These are phyloP conservation scores for Hirundichthys speculiger DNA, from an alignment of 2,113 vertebrate species.

Conservation along the genomic window DNA sequence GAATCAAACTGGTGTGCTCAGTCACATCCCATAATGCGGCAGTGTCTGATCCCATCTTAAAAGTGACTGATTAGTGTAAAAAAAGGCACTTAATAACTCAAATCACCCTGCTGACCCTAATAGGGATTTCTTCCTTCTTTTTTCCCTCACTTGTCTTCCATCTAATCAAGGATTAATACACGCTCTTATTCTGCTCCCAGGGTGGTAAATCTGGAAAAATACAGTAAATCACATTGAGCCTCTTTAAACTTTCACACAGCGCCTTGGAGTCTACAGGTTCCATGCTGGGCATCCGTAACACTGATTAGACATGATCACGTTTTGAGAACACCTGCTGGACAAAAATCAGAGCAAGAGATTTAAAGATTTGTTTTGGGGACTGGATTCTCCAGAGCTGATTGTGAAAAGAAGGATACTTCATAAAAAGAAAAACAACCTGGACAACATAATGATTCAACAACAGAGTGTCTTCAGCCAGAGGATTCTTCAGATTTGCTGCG, in stretches of 20 bases:
- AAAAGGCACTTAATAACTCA: constrained; percentile 70
- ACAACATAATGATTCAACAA: too few relatives aligned
- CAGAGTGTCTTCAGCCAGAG: too few relatives aligned
- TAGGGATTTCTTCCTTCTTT: constrained; percentile 59
- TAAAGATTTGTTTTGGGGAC: too few relatives aligned
- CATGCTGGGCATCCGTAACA: constrained; percentile 51
- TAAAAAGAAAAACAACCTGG: too few relatives aligned
- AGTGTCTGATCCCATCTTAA: constrained; percentile 74
- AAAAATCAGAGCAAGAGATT: constrained; percentile 36
- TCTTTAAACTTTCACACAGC: constrained; percentile 74
- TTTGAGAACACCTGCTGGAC: constrained; percentile 58
- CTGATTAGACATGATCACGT: constrained; percentile 67
- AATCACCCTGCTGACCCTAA: constrained; percentile 64
- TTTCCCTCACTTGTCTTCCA: constrained; percentile 38
- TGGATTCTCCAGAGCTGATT: too few relatives aligned
- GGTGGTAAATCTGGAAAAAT: constrained; percentile 69
- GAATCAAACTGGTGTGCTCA: constrained; percentile 45
- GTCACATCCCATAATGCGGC: constrained; percentile 61
- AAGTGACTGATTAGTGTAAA: constrained; percentile 69
- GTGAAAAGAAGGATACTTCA: too few relatives aligned
- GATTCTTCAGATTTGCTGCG: too few relatives aligned
- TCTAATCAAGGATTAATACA: constrained; percentile 73
- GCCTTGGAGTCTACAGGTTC: constrained; percentile 25
- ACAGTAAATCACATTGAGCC: constrained; percentile 63
- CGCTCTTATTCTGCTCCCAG: constrained; percentile 63